These are phyloP conservation scores for Anoncus sp. DNA, from an alignment of 2,888 invertebrate genomes.

Conservation along the genomic window DNA sequence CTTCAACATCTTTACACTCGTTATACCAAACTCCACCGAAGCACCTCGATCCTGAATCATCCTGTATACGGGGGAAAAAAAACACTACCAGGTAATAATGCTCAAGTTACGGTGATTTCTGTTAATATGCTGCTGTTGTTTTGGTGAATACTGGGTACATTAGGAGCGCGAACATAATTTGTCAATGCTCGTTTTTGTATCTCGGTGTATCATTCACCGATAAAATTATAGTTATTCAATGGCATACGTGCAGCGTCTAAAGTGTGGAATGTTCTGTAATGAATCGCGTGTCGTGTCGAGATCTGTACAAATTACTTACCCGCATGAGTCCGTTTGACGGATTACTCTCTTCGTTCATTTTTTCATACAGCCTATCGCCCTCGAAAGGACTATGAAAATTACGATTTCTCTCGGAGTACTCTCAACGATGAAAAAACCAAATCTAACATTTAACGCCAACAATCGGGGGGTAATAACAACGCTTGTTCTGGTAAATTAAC, in stretches of 20 bases:
- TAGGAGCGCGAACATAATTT: constrained; percentile 25
- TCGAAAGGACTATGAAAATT: constrained; percentile 32
- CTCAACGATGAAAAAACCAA: constrained; percentile 27
- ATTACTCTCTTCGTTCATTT: constrained; percentile 27
- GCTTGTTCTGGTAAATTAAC: not conserved
- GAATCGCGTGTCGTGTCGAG: constrained; percentile 51
- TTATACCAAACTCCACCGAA: constrained; percentile 11
- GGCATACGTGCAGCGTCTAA: constrained; percentile 40
- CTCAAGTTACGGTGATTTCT: constrained; percentile 38
- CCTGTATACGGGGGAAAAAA: constrained; percentile 31
- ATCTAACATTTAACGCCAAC: constrained; percentile 23
- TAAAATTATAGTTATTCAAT: constrained; percentile 17
- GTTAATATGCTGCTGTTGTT: constrained; percentile 54
- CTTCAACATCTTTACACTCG: not conserved
- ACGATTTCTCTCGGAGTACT: constrained; percentile 23
- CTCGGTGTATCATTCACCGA: constrained; percentile 32
- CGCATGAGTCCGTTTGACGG: constrained; percentile 16
- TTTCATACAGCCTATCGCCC: constrained; percentile 34
- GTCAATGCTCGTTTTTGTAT: constrained; percentile 8
- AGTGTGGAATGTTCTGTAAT: constrained; percentile 51
- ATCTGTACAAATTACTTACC: constrained; percentile 53
- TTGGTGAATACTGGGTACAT: constrained; percentile 29
- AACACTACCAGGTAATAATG: constrained; percentile 45
- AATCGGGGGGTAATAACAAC: not conserved
- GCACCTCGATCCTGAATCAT: constrained; percentile 43